Evolutionary conservation across 2,113 vertebrate genomes (phyloP).

Genomic region (Odocoileus virginianus): DNA sequence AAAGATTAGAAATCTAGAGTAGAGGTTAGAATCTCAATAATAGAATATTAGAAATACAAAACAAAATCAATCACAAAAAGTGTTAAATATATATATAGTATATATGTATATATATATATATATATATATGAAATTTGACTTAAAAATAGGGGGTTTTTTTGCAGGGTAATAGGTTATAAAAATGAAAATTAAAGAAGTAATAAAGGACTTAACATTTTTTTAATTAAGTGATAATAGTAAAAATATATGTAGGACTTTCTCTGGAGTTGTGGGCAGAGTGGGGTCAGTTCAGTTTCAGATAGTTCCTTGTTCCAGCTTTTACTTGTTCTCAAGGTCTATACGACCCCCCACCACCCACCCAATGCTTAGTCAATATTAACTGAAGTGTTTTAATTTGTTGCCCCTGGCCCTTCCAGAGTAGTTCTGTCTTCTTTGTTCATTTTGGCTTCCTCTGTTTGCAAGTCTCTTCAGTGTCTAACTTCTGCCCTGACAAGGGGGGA

Average conservation of each 20-base stretch:
- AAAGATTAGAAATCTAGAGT: not conserved
- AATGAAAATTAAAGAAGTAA: not conserved
- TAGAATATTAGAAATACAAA: not conserved
- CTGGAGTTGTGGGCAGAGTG: not conserved
- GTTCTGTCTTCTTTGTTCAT: not conserved
- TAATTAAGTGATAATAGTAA: not conserved
- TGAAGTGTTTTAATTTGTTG: not conserved
- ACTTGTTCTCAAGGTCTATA: not conserved
- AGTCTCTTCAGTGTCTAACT: not conserved
- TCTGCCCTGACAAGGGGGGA: not conserved
- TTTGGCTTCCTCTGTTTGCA: not conserved
- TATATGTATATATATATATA: not conserved
- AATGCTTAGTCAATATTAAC: not conserved
- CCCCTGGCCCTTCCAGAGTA: not conserved
- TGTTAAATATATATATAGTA: not conserved
- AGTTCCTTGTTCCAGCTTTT: not conserved
- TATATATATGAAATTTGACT: not conserved
- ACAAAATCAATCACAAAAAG: not conserved
- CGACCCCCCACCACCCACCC: fast-evolving
- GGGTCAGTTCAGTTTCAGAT: not conserved
- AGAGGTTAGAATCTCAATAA: not conserved
- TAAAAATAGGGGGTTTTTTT: not conserved
- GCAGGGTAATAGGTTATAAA: not conserved
- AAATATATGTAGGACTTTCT: not conserved
- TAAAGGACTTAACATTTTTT: not conserved